Base-by-base conservation (phyloP, 1,140 invertebrate genomes). In the Trachymyrmex cornetzi region DNA sequence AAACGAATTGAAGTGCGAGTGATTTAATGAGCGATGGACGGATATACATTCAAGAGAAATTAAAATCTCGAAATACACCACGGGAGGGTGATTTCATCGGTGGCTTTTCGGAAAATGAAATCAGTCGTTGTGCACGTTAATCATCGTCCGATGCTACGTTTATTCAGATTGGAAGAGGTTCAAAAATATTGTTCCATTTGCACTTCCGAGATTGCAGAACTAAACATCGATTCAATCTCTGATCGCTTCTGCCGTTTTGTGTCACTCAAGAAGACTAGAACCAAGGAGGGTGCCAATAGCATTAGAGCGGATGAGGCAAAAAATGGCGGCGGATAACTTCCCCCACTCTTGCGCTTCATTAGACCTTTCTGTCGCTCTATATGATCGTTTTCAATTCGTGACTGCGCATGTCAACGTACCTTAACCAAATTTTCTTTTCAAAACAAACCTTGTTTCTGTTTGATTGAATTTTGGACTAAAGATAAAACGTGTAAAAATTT, bases 71-170 rank as follows among this genome's bases (percentile, higher is more conserved):
- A 50, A 30, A 27, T 57, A 27, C 80, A 57, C 67, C 27, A 59
- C 24, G 55, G 69, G 69, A 84, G 57, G 80, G 69, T 84, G 80
- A 63, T 75, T 84, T 61, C 64, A 71, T 81, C 38, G 7, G 34
- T 22, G 53, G 24, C 34, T 6, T 34, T 34, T 30, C 69, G 69
- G 38, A 61, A 30, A 61, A 34, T 61, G 80, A 84, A 74, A 84
- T 22, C 55, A 48, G 38, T 48, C 79, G 79, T 38, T 24, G 38
- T n/a, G 44, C 14, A 50, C 57, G 55, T 67, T 71, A 61, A 24
- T 85, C 59, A 79, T 66, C 24, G 27, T 80, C 38, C 48, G 11
- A 66, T 16, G 50, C 11, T 34, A 34, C 30, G 30, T 19, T 72
- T 7, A 5, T 55, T 80, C 19, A 14, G 27, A n/a, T 30, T 27